Evolutionary conservation across 2,888 invertebrate genomes (phyloP).

Genomic region (Spisula solida): DNA sequence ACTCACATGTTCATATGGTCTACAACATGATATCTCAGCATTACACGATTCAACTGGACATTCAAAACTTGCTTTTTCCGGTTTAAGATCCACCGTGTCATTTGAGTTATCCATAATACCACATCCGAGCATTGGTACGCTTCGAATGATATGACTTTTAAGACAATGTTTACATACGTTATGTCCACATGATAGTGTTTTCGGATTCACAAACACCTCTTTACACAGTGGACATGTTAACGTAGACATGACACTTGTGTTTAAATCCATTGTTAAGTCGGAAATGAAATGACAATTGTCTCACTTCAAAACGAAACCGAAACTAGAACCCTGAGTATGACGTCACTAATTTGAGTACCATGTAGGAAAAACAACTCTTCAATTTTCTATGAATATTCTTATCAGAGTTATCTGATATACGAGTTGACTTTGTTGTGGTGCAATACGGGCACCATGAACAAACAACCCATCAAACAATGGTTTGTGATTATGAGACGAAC

Average conservation of each 20-base stretch:
- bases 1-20: not conserved
- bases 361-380: too few species aligned
- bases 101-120: not conserved
- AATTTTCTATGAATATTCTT: too few species aligned
- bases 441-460: too few species aligned
- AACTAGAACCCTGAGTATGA: not conserved
- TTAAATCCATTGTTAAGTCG: not conserved
- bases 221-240: slow-evolving; percentile 35
- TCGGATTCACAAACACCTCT: slow-evolving; percentile 22
- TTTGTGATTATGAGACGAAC: too few species aligned
- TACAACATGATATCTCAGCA: not conserved
- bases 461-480: too few species aligned
- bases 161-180: slow-evolving; percentile 32
- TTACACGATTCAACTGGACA: not conserved
- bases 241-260: not conserved
- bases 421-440: too few species aligned
- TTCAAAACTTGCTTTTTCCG: not conserved
- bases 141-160: slow-evolving; percentile 15
- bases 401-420: too few species aligned
- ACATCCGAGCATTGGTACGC: slow-evolving; percentile 27
- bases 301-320: not conserved
- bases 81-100: not conserved
- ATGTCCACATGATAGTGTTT: slow-evolving; percentile 34
- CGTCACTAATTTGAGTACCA: too few species aligned
- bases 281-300: not conserved